Evolutionary conservation across 2,888 invertebrate species (phyloP).

Genomic region (Exocentrus adspersus): DNA sequence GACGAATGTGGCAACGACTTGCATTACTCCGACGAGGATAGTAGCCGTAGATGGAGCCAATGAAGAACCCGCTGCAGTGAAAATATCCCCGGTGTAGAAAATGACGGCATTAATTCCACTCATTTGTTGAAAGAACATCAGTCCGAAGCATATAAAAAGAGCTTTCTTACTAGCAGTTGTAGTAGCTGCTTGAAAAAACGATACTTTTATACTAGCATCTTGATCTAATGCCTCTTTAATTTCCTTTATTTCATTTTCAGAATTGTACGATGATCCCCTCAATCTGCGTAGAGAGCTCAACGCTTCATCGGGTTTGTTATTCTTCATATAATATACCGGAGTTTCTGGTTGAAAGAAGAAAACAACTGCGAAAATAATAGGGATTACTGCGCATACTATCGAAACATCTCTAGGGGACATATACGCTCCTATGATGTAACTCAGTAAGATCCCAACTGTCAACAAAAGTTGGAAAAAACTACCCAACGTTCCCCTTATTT

Average conservation of each 20-base stretch:
- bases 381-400: constrained; percentile 72
- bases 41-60: constrained; percentile 71
- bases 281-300: constrained; percentile 75
- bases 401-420: constrained; percentile 69
- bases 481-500: constrained; percentile 85
- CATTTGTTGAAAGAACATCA: constrained; percentile 91
- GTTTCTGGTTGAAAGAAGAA: constrained; percentile 91
- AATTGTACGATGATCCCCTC: constrained; percentile 78
- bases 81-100: constrained; percentile 81
- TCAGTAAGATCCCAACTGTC: constrained; percentile 82
- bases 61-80: constrained; percentile 70
- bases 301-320: constrained; percentile 74
- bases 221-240: constrained; percentile 34
- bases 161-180: constrained; percentile 65
- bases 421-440: constrained; percentile 75
- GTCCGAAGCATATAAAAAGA: constrained; percentile 75
- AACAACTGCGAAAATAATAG: constrained; percentile 74
- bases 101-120: constrained; percentile 86
- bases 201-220: constrained; percentile 22
- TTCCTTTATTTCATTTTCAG: constrained; percentile 67
- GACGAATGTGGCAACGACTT: constrained; percentile 79
- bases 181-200: constrained; percentile 41
- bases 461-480: constrained; percentile 88
- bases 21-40: constrained; percentile 83
- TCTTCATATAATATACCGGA: constrained; percentile 77